Conservation (phyloP, 2,797 vertebrate species). For the Heterohyrax brucei region DNA sequence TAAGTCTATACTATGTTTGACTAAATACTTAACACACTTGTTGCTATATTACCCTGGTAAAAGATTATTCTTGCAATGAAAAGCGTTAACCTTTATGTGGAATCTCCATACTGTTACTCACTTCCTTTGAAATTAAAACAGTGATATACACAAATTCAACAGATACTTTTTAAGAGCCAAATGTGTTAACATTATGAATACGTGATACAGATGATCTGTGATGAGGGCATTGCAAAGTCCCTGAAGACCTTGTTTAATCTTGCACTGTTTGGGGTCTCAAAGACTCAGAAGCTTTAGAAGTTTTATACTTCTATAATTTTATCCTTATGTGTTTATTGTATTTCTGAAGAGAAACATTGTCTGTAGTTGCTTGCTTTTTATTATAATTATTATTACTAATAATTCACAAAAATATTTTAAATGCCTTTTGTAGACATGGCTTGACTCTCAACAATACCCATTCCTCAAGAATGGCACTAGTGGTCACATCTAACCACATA, state of each 20-base stretch:
- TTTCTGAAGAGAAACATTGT: neutral
- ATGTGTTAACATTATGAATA: too few relatives aligned
- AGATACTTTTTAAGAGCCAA: too few relatives aligned
- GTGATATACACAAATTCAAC: neutral
- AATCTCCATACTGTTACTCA: neutral
- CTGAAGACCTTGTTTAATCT: neutral
- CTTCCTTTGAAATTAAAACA: neutral
- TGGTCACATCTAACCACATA: neutral
- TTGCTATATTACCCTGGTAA: neutral
- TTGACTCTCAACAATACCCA: neutral
- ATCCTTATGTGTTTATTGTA: neutral
- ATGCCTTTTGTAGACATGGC: neutral
- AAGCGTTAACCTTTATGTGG: neutral
- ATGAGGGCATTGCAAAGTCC: neutral
- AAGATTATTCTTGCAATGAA: neutral
- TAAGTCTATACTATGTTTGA: neutral
- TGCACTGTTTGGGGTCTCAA: neutral
- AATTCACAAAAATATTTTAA: neutral
- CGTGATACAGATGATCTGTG: neutral
- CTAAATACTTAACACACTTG: neutral
- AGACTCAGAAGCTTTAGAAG: neutral
- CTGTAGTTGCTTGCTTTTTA: neutral
- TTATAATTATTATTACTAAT: neutral
- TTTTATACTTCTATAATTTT: neutral
- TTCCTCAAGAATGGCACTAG: neutral